Base-by-base conservation (phyloP, 64 coral and sea anemone genomes). In the Montipora cactus region DNA sequence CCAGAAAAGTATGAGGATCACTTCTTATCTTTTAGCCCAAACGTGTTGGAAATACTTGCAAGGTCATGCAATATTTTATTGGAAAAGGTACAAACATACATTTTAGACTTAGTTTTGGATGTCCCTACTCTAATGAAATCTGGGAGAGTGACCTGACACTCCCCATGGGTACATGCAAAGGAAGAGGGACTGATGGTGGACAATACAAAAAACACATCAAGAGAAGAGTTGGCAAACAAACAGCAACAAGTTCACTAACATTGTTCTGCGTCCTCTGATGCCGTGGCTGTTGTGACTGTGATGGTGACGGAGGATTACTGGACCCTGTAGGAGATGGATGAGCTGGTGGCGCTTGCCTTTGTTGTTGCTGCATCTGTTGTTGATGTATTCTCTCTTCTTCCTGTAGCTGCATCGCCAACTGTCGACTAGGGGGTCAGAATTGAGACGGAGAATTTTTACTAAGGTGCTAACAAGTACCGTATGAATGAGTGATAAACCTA, bases 401-500 rank as follows among this genome's bases (percentile, higher is more conserved):
- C 82, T 99, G 97, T 21, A 99, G 83, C 71, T 94, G 97, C 59
- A 94, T 94, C 5, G 97, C 97, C 18, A 94, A 85, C 51, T 99
- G 97, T 59, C 96, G 91, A 81, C 97, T 99, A 45, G 4, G 28
- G 1, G 59, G 15, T 47, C 19, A 55, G 90, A 44, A 76, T 20
- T 46, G 13, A 53, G 10, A 64, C 18, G n/a, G 16, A 18, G 20
- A 71, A 8, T 21, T n/a, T 71, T 71, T 23, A 8, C 11, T 57
- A 8, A 57, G 11, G 53, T 6, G 53, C 7, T 8, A 71, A 71
- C 18, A 71, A 71, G 20, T 3, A 15, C 18, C 6, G 3, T 22
- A 23, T 7, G 20, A 71, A 71, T 23, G 8, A 23, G 5, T 4
- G 0, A 22, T 23, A n/a, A 68, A n/a, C 14, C 12, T 37, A 37